A percentile compares a stretch with the other conserved stretches of the same genome.
phyloP scores from a whole-genome alignment of 2,113 vertebrate species.

The Callipepla squamata region DNA sequence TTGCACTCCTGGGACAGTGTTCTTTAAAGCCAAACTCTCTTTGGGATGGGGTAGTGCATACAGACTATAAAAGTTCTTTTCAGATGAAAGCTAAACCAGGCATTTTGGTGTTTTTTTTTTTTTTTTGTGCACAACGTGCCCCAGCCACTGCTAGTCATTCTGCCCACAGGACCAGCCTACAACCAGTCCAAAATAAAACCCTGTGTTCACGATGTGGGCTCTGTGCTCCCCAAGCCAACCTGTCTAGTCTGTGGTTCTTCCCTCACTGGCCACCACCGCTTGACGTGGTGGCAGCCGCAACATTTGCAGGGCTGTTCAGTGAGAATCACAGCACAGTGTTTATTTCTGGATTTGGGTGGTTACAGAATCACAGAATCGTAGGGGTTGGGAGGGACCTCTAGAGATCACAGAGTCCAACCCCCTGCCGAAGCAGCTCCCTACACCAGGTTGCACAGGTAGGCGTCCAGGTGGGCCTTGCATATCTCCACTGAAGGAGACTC shows the following conservation, averaged over 20 bases:
- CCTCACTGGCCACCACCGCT: background rate
- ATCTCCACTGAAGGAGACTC: too few species aligned
- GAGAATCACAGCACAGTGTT: background rate
- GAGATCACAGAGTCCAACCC: too few species aligned
- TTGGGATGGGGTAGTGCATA: fast-evolving
- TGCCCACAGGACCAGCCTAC: background rate
- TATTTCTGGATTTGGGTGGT: constrained; percentile 4
- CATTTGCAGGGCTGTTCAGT: background rate
- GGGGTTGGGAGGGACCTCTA: too few species aligned
- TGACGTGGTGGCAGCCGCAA: background rate
- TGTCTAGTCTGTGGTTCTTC: background rate
- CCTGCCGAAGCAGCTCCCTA: too few species aligned
- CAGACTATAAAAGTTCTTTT: background rate
- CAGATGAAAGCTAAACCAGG: background rate
- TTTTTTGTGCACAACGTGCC: background rate
- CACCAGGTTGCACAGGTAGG: too few species aligned
- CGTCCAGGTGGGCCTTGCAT: too few species aligned
- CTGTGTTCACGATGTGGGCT: background rate
- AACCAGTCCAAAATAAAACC: background rate
- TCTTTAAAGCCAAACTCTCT: background rate
- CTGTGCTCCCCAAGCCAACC: background rate
- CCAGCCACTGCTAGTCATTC: background rate
- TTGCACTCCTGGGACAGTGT: background rate
- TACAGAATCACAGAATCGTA: too few species aligned
- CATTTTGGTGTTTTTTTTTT: background rate